Evolutionary conservation across 2,797 vertebrate species (phyloP).

Genomic region (Clamator glandarius): DNA sequence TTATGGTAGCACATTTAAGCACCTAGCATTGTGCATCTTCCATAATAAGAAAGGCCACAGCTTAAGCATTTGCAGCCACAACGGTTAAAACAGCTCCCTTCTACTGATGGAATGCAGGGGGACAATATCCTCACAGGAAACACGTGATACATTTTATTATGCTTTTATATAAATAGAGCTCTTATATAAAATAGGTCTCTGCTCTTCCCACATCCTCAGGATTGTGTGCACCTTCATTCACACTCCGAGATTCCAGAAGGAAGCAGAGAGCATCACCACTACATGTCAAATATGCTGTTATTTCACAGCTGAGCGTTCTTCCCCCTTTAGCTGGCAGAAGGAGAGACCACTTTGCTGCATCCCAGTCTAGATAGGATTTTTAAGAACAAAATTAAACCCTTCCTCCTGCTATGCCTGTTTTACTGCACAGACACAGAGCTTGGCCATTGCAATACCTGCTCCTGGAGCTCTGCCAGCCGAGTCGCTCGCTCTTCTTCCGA

Average conservation of each 20-base stretch:
- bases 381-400: not conserved
- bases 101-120: not conserved
- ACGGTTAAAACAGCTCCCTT: not conserved
- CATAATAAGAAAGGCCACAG: not conserved
- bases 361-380: not conserved
- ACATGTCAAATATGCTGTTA: accelerated
- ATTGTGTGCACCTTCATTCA: not conserved
- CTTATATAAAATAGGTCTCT: not conserved
- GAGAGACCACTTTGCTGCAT: not conserved
- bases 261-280: not conserved
- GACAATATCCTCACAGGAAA: not conserved
- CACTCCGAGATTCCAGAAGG: not conserved
- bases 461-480: slow-evolving; percentile 86
- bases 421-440: not conserved
- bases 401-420: not conserved
- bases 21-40: not conserved
- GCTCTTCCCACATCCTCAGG: not conserved
- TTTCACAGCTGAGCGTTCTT: not conserved
- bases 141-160: not conserved
- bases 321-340: too few species aligned
- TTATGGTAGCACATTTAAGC: not conserved
- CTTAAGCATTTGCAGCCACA: not conserved
- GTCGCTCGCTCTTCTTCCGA: slow-evolving; percentile 85
- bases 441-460: slow-evolving; percentile 79
- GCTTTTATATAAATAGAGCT: not conserved